phyloP scores from a whole-genome alignment of 37 sponge, comb jelly and placozoan species.

The Spongilla lacustris region DNA sequence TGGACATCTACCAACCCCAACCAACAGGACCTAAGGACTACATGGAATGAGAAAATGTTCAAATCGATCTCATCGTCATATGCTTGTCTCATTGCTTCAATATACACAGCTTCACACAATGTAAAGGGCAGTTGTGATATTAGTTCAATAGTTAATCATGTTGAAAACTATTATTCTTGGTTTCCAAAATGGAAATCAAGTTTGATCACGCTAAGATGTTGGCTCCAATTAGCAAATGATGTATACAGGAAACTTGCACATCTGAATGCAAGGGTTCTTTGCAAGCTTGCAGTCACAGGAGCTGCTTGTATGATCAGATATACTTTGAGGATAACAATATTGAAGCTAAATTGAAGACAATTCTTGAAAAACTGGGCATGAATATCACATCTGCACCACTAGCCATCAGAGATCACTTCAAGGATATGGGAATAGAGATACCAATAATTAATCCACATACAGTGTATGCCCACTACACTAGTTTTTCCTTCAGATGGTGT shows the following conservation, averaged over 20 bases:
- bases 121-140: too few relatives aligned
- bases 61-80: slow-evolving; percentile 56
- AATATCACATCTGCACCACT: slow-evolving; percentile 40
- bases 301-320: not conserved
- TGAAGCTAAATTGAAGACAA: not conserved
- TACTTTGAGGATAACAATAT: not conserved
- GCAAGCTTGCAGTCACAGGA: not conserved
- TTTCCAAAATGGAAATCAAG: slow-evolving; percentile 20
- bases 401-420: slow-evolving; percentile 15
- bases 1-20: slow-evolving; percentile 15
- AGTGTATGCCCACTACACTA: slow-evolving; percentile 40
- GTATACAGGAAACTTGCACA: slow-evolving; percentile 2
- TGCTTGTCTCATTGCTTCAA: slow-evolving; percentile 33
- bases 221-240: not conserved
- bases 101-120: too few relatives aligned
- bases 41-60: slow-evolving; percentile 65
- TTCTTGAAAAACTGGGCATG: slow-evolving; percentile 50
- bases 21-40: slow-evolving; percentile 15
- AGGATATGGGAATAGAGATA: slow-evolving; percentile 2
- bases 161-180: slow-evolving; percentile 20
- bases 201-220: not conserved
- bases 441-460: slow-evolving; percentile 8
- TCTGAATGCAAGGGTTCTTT: not conserved
- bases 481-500: not conserved
- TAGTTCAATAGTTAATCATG: not conserved